These are phyloP conservation scores for Muscicapa striata DNA, from an alignment of 2,797 vertebrate species.

Conservation along the genomic window DNA sequence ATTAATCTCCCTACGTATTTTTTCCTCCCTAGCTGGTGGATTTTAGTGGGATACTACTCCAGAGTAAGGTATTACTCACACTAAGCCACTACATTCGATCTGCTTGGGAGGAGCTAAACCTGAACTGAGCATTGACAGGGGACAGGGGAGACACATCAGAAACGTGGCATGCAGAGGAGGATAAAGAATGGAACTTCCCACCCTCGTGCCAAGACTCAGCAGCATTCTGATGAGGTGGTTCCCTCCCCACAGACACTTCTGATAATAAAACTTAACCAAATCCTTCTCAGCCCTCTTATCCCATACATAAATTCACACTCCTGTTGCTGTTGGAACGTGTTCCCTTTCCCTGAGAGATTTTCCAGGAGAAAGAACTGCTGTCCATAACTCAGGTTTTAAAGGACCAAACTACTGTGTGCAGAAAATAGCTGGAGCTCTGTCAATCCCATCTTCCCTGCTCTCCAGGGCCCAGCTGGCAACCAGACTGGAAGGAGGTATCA, in stretches of 20 bases:
- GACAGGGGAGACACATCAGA: background rate
- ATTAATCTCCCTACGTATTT: background rate
- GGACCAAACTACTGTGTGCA: background rate
- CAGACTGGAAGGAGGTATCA: background rate
- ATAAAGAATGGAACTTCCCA: background rate
- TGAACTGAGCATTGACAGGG: background rate
- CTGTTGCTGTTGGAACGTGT: background rate
- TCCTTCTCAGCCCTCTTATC: background rate
- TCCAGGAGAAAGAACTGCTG: constrained; percentile 25
- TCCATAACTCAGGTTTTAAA: constrained; percentile 27
- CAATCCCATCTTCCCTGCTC: background rate
- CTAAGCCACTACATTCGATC: background rate
- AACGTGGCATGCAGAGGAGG: background rate
- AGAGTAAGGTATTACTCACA: background rate
- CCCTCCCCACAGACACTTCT: background rate
- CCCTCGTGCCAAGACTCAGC: background rate
- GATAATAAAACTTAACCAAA: constrained; percentile 15
- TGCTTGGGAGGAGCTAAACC: background rate
- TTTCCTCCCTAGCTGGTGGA: background rate
- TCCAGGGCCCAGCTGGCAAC: background rate
- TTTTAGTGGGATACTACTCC: background rate
- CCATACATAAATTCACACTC: constrained; percentile 9
- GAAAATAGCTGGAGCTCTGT: constrained; percentile 32
- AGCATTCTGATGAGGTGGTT: background rate
- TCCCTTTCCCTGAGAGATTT: constrained; percentile 33